Percentiles rank a stretch among this genome's conserved stretches.
These are phyloP conservation scores for Salvator merianae DNA, from an alignment of 2,113 vertebrate genomes.

Conservation along the genomic window DNA sequence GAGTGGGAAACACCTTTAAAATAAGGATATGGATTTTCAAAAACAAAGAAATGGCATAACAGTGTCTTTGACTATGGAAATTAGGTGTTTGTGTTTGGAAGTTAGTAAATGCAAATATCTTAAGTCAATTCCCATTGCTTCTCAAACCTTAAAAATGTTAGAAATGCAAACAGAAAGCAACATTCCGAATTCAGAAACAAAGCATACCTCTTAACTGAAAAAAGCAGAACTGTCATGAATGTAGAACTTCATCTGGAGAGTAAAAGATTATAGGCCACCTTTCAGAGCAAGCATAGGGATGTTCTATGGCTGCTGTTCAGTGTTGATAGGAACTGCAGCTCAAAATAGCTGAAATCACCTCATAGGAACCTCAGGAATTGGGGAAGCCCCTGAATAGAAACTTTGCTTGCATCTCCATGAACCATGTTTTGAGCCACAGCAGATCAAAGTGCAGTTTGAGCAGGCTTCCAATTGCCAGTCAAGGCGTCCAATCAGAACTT, in stretches of 20 bases:
- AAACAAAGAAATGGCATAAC: not conserved
- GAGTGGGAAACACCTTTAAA: constrained; percentile 6
- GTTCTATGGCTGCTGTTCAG: not conserved
- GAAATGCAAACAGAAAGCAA: not conserved
- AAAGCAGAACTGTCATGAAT: not conserved
- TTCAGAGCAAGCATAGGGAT: not conserved
- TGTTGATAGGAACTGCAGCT: not conserved
- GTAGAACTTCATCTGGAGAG: not conserved
- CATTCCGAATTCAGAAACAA: not conserved
- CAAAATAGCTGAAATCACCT: not conserved
- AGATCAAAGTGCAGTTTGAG: too few species aligned
- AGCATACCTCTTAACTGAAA: not conserved
- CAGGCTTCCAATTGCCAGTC: too few species aligned
- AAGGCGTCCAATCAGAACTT: too few species aligned
- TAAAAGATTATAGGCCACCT: not conserved
- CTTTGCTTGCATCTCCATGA: too few species aligned
- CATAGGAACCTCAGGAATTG: too few species aligned
- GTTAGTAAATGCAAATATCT: constrained; percentile 18
- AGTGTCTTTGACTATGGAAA: constrained; percentile 25
- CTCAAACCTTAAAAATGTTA: not conserved
- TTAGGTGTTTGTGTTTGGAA: constrained; percentile 22
- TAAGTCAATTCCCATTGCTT: not conserved
- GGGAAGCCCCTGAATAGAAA: too few species aligned
- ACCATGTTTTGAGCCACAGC: too few species aligned
- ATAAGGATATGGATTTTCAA: constrained; percentile 26